Percentiles rank a stretch among this genome's conserved stretches.
Evolutionary conservation across 2,888 invertebrate species (phyloP).

Genomic region (Saturnia pavonia): DNA sequence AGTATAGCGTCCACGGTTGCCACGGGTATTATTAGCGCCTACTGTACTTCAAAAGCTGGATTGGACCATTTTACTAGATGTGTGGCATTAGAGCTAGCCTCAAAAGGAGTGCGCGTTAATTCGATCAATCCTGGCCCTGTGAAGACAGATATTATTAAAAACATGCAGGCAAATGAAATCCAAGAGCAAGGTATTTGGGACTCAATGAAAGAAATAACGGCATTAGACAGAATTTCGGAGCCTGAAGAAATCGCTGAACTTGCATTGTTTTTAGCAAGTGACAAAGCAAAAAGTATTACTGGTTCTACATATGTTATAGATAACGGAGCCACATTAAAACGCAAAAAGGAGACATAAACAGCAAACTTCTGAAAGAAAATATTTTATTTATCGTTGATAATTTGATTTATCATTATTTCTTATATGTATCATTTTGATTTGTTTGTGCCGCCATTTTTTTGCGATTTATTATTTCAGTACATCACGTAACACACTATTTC

Average conservation of each 20-base stretch:
- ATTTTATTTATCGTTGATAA: background rate
- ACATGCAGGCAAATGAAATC: conserved; percentile 46
- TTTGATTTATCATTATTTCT: background rate
- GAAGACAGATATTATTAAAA: conserved; percentile 46
- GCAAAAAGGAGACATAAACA: conserved; percentile 3
- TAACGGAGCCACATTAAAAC: conserved; percentile 17
- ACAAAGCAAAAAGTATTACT: conserved; percentile 33
- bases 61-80: conserved; percentile 94
- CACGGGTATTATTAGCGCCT: conserved; percentile 24
- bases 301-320: conserved; percentile 18
- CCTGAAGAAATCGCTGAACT: conserved; percentile 41
- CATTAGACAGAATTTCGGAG: conserved; percentile 88
- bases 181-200: conserved; percentile 72
- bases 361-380: background rate
- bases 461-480: too few species aligned
- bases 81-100: conserved; percentile 88
- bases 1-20: conserved; percentile 33
- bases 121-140: conserved; percentile 93
- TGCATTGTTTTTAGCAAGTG: conserved; percentile 39
- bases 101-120: conserved; percentile 89
- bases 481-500: too few species aligned
- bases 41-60: conserved; percentile 41
- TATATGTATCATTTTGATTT: background rate
- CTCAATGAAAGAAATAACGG: conserved; percentile 88
- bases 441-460: background rate